Percentiles rank a stretch among this genome's conserved stretches.
Evolutionary conservation across 2,888 invertebrate species (phyloP).

Genomic region (Plutella xylostella): DNA sequence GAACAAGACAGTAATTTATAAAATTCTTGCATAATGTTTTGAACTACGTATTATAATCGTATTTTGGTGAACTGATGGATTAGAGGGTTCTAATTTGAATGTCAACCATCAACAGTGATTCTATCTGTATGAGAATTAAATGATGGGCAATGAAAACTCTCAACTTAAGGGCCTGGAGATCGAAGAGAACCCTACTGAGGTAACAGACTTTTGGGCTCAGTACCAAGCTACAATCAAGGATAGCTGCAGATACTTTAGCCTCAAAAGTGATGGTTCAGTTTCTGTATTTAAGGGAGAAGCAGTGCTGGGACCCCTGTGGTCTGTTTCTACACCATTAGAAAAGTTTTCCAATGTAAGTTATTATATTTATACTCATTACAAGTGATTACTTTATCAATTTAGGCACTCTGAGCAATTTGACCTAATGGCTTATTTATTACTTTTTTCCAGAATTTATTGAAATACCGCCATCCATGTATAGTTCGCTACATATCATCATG

Average conservation of each 20-base stretch:
- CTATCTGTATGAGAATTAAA: not conserved
- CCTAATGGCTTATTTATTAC: not conserved
- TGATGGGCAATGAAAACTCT: slow-evolving; percentile 85
- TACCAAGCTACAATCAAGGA: slow-evolving; percentile 73
- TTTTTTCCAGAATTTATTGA: slow-evolving; percentile 81
- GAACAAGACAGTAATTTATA: too few relatives aligned
- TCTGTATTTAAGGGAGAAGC: slow-evolving; percentile 84
- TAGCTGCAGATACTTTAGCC: slow-evolving; percentile 62
- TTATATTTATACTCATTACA: too few relatives aligned
- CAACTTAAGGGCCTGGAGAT: slow-evolving; percentile 79
- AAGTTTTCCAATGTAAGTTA: slow-evolving; percentile 78
- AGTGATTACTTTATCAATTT: too few relatives aligned
- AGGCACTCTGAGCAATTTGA: too few relatives aligned
- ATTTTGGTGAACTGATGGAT: too few relatives aligned
- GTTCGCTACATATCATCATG: slow-evolving; percentile 85
- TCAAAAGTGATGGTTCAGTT: slow-evolving; percentile 70
- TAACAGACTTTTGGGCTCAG: slow-evolving; percentile 83
- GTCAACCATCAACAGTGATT: too few relatives aligned
- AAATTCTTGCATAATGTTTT: too few relatives aligned
- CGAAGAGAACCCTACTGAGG: slow-evolving; percentile 80
- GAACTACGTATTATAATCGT: too few relatives aligned
- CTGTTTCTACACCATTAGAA: slow-evolving; percentile 76
- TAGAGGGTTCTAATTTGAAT: too few relatives aligned
- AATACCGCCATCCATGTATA: slow-evolving; percentile 89
- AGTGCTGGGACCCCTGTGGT: slow-evolving; percentile 74